Evolutionary conservation across 1,140 invertebrate species (phyloP).

Genomic region (Microplitis mediator): DNA sequence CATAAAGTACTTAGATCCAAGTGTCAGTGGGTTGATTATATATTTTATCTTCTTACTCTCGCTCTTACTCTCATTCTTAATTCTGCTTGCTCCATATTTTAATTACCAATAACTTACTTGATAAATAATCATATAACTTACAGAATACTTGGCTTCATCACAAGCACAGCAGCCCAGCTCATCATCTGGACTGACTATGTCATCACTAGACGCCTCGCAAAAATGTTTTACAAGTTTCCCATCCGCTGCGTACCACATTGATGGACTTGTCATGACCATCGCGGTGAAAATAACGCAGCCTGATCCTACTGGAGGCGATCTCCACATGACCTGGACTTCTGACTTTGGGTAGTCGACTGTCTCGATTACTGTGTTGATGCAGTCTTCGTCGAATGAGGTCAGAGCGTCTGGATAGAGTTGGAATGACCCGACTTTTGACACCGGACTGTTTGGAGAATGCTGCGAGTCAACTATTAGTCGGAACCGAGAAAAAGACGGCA

Average conservation of each 20-base stretch:
- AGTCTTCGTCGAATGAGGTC: constrained; percentile 82
- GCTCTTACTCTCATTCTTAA: too few species aligned
- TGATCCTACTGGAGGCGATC: constrained; percentile 79
- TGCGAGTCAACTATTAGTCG: constrained; percentile 77
- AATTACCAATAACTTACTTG: too few species aligned
- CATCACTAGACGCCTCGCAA: constrained; percentile 75
- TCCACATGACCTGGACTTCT: constrained; percentile 89
- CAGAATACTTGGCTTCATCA: constrained; percentile 89
- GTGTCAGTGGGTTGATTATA: not conserved
- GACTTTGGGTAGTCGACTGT: constrained; percentile 79
- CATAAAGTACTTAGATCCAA: not conserved
- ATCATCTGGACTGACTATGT: constrained; percentile 61
- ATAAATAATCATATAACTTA: constrained; percentile 53
- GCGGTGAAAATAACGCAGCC: constrained; percentile 85
- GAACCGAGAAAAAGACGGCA: constrained; percentile 84
- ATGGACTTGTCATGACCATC: constrained; percentile 83
- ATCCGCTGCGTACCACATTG: constrained; percentile 90
- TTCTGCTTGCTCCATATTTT: too few species aligned
- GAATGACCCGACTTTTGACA: constrained; percentile 72
- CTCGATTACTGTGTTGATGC: constrained; percentile 85
- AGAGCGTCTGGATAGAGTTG: constrained; percentile 82
- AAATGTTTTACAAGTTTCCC: constrained; percentile 79
- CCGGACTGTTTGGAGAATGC: constrained; percentile 61
- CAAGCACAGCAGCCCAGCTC: constrained; percentile 79
- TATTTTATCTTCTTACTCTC: too few species aligned